Evolutionary conservation across 2,797 vertebrate genomes (phyloP), one percentile per base, ranked within the genome.

Genomic region (Eidolon dupreanum): DNA sequence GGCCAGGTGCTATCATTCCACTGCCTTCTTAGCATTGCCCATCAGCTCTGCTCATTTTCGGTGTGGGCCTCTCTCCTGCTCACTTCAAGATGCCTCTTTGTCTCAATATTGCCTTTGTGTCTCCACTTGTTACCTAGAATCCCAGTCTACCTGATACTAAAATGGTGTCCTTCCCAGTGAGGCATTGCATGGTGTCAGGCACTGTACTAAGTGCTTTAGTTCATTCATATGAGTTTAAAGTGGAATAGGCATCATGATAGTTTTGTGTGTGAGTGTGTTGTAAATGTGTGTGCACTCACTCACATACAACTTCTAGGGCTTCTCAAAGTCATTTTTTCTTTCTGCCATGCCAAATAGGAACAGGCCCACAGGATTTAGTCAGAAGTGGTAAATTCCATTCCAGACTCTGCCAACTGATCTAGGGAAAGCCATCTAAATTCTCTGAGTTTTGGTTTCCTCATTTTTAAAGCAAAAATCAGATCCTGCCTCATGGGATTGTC

Each of bases 401-500:
- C 6, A 16, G n/a, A 20, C 15, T 79, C 74, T 88, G 63, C 36
- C 24, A 19, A 6, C 6, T 77, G 74, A 61, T 22, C 41, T 16
- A 11, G 9, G 71, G 17, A 71, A 95, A 88, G 15, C 65, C 24
- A 31, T 16, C 65, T 55, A 65, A n/a, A 53, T 46, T 12, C 24
- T 65, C 53, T 38, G 43, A 61, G 43, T 46, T 78, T 90, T 0
- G 0, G 22, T 59, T 78, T 86, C 49, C 36, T 85, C 43, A 3
- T 78, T 57, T 68, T 65, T 82, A 65, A 86, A 78, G 49, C 43
- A 36, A 63, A 88, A n/a, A 33, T 63, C 63, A 57, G 63, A 31
- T 26, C 55, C 12, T 2, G 6, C 61, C 68, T 73, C 0, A 0
- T 0, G 0, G 36, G 28, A 2, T 38, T 51, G 12, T 17, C 36